Evolutionary conservation across 2,888 invertebrate species (phyloP).

Genomic region (Pachycephus smyrnensis): DNA sequence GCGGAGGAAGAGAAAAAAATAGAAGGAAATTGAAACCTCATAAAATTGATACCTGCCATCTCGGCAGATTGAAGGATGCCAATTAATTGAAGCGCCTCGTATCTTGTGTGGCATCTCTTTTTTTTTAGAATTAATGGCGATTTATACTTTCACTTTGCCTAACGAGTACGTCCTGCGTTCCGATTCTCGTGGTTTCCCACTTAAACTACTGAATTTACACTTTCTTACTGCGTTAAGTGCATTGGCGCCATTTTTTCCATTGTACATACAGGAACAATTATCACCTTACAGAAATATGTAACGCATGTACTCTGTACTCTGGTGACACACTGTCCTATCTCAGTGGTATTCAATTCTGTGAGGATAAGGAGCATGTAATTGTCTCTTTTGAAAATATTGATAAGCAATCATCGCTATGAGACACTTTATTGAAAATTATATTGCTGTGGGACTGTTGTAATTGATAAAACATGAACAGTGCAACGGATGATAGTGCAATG

Average conservation of each 20-base stretch:
- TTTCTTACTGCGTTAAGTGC: background rate
- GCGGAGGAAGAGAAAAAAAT: background rate
- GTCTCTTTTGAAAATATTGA: background rate
- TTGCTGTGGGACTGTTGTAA: background rate
- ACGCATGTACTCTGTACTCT: background rate
- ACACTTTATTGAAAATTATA: background rate
- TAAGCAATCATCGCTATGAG: background rate
- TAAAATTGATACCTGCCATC: background rate
- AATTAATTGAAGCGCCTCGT: background rate
- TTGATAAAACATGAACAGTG: background rate
- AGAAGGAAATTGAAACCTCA: background rate
- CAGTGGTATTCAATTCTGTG: background rate
- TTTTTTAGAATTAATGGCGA: background rate
- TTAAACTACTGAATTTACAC: background rate
- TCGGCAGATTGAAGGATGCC: background rate
- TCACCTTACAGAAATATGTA: background rate
- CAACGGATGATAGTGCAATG: constrained; percentile 8
- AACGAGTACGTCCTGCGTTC: background rate
- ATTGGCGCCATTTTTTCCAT: background rate
- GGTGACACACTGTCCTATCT: background rate
- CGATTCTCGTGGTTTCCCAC: background rate
- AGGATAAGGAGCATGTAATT: background rate
- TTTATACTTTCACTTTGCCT: background rate
- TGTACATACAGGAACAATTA: background rate
- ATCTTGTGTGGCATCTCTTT: background rate